Conservation (phyloP, 2,888 invertebrate species). For the Xanthostigma xanthostigma region DNA sequence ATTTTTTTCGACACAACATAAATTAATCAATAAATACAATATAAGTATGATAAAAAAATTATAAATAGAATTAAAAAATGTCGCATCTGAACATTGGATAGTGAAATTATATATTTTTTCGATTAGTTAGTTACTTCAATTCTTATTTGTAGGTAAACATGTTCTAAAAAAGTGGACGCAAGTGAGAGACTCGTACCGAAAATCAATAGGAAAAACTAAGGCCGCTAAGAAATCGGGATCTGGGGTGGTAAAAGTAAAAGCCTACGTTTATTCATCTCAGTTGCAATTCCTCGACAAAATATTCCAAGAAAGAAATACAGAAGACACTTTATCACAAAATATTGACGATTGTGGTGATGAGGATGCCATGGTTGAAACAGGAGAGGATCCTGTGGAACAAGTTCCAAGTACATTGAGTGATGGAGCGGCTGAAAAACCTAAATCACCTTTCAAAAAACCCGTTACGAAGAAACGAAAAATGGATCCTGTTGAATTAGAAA, state of each 20-base stretch:
- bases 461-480: conserved; percentile 5
- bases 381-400: background rate
- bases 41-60: no score
- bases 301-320: background rate
- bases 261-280: background rate
- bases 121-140: no score
- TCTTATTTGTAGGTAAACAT: no score
- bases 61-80: no score
- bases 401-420: conserved; percentile 3
- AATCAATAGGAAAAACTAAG: background rate
- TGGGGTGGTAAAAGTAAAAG: background rate
- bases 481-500: conserved; percentile 8
- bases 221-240: background rate
- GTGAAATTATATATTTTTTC: no score
- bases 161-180: no score
- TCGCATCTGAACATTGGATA: no score
- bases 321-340: no score
- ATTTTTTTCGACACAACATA: no score
- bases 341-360: conserved; percentile 2
- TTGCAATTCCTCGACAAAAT: background rate
- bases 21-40: no score
- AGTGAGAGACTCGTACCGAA: no score
- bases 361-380: conserved; percentile 2
- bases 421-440: conserved; percentile 1
- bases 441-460: conserved; percentile 2